Base-by-base conservation (phyloP, 2,113 vertebrate species). In the Sinosuthora webbiana region DNA sequence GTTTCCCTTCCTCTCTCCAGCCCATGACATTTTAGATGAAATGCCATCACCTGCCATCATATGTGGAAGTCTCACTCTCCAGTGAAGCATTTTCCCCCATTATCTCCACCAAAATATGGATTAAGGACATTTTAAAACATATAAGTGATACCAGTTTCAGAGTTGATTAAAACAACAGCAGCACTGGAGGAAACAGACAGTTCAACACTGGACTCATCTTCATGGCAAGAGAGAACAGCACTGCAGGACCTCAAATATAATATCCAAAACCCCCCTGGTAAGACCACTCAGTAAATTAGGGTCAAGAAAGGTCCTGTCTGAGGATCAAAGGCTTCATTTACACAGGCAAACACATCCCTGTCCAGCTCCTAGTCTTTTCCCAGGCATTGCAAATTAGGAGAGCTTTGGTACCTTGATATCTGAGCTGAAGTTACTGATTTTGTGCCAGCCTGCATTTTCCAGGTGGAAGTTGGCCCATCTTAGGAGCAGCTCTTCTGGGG, bases 391-490 rank as follows among this genome's bases (percentile, higher is more conserved):
- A 53, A 57, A 23, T 41, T 44, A 71, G 52, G 10, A 92, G 42
- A 68, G 56, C 56, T 88, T 83, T 17, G 1, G 65, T 98, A 99
- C 99, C 98, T 99, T 99, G 95, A 99, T 99, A 93, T 99, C 99
- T 0, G 98, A 98, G 97, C 98, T 99, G 97, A 99, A 99, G 98
- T 99, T 99, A 97, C 98, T 99, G 98, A 99, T 99, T 97, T 98
- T 99, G 90, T 98, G 93, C 91, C 97, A 98, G 83, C 99, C 99
- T 5, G 99, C 98, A 37, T 98, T 97, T 96, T 99, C 98, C 98
- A 99, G 98, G 96, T 99, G 99, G 95, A 98, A 99, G 98, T 99
- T 99, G 62, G 98, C 99, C 99, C 99, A 99, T 75, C 99, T 98
- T 93, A 99, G 97, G 63, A 99, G 98, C 96, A 99, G 98, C 93